Percentiles rank a stretch among this genome's conserved stretches.
phyloP scores from a whole-genome alignment of 1,140 invertebrate genomes.

The Drosophila fuyamai region DNA sequence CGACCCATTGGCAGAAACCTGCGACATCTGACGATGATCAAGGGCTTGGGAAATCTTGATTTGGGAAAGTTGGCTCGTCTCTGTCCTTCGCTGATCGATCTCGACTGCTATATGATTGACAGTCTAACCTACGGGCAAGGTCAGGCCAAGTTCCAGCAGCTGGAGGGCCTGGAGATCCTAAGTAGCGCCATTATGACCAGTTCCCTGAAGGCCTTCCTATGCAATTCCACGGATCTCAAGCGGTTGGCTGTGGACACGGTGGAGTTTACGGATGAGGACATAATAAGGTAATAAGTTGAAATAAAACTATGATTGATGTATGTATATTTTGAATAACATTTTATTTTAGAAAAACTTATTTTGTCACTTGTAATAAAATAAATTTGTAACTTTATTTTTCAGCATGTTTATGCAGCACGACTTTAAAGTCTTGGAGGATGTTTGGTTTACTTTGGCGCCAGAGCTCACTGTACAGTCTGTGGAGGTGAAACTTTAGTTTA shows the following conservation, averaged over 20 bases:
- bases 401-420: slow-evolving; percentile 86
- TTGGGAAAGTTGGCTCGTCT: slow-evolving; percentile 87
- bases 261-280: slow-evolving; percentile 86
- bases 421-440: slow-evolving; percentile 87
- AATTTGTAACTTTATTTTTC: background rate
- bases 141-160: slow-evolving; percentile 86
- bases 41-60: slow-evolving; percentile 86
- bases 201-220: slow-evolving; percentile 87
- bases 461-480: slow-evolving; percentile 87
- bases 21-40: slow-evolving; percentile 87
- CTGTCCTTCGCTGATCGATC: slow-evolving; percentile 86
- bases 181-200: slow-evolving; percentile 86
- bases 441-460: slow-evolving; percentile 88
- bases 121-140: slow-evolving; percentile 86
- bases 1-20: slow-evolving; percentile 86
- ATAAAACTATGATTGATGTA: too few relatives aligned
- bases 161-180: slow-evolving; percentile 88
- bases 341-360: too few relatives aligned
- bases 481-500: slow-evolving; percentile 77
- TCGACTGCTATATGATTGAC: slow-evolving; percentile 88
- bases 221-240: slow-evolving; percentile 86
- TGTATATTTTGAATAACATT: too few relatives aligned
- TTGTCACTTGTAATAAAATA: too few relatives aligned
- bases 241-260: slow-evolving; percentile 86
- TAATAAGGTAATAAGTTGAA: slow-evolving; percentile 85